Conservation (phyloP, 2,797 vertebrate species). For the Sebastolobus alascanus region DNA sequence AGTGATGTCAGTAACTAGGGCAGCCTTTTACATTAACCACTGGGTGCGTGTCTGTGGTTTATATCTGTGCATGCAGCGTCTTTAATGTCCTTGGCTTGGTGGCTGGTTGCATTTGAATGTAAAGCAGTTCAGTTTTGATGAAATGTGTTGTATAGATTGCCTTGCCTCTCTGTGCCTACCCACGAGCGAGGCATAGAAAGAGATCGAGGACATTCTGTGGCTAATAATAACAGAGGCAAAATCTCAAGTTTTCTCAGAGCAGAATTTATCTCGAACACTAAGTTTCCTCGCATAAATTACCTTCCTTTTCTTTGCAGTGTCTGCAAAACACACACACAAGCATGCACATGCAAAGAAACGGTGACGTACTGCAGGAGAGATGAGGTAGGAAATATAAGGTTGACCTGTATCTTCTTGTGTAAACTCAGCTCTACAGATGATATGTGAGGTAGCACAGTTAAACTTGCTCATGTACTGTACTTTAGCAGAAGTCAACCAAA, state of each 20-base stretch:
- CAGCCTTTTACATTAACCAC: background rate
- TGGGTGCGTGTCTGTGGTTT: background rate
- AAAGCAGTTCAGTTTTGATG: background rate
- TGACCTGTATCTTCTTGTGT: background rate
- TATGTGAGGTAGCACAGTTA: background rate
- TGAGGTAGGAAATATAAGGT: background rate
- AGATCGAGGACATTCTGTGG: background rate
- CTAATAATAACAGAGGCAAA: constrained; percentile 4
- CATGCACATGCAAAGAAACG: background rate
- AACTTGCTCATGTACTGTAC: background rate
- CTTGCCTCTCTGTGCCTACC: background rate
- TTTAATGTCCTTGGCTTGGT: background rate
- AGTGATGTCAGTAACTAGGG: background rate
- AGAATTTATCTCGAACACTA: background rate
- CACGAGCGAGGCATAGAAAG: background rate
- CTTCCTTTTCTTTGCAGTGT: background rate
- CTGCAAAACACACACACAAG: constrained; percentile 1
- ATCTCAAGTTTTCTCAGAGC: background rate
- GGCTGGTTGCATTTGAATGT: background rate
- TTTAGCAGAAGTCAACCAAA: background rate
- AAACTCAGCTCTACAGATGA: background rate
- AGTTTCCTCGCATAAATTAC: background rate
- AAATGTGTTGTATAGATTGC: background rate
- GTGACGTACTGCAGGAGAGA: background rate
- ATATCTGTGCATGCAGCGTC: background rate